Evolutionary conservation across 1,140 invertebrate species (phyloP).

Genomic region (Steinernema feltiae): DNA sequence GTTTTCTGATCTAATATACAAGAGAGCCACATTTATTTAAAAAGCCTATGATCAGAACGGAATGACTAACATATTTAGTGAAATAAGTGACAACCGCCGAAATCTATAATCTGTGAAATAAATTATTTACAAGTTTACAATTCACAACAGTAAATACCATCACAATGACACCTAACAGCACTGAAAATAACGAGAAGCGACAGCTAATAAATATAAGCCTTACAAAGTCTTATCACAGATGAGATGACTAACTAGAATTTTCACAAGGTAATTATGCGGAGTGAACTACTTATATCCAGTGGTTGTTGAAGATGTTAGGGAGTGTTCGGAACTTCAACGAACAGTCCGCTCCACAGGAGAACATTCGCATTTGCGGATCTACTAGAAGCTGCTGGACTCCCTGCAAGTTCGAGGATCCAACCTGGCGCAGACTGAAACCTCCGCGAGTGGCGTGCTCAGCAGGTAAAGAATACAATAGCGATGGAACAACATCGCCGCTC

Average conservation of each 20-base stretch:
- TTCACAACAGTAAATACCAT: too few species aligned
- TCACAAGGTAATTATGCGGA: background rate
- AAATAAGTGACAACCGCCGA: too few species aligned
- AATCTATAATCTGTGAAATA: too few species aligned
- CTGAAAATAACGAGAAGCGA: background rate
- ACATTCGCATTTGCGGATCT: conserved; percentile 76
- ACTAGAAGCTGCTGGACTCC: conserved; percentile 90
- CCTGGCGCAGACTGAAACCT: conserved; percentile 55
- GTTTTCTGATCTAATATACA: too few species aligned
- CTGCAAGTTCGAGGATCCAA: conserved; percentile 45
- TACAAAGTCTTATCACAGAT: conserved; percentile 4
- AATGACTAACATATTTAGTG: too few species aligned
- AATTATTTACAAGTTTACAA: too few species aligned
- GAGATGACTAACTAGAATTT: background rate
- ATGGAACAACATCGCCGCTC: conserved; percentile 72
- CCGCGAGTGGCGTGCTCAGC: conserved; percentile 72
- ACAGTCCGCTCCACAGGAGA: conserved; percentile 95
- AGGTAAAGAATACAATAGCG: conserved; percentile 77
- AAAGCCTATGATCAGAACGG: too few species aligned
- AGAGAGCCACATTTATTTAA: too few species aligned
- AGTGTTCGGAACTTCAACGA: conserved; percentile 92
- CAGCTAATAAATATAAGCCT: background rate
- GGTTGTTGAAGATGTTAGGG: conserved; percentile 60
- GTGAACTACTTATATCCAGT: background rate
- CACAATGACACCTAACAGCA: too few species aligned